Base-by-base conservation (phyloP, 2,888 invertebrate genomes). In the Steromphala cineraria region DNA sequence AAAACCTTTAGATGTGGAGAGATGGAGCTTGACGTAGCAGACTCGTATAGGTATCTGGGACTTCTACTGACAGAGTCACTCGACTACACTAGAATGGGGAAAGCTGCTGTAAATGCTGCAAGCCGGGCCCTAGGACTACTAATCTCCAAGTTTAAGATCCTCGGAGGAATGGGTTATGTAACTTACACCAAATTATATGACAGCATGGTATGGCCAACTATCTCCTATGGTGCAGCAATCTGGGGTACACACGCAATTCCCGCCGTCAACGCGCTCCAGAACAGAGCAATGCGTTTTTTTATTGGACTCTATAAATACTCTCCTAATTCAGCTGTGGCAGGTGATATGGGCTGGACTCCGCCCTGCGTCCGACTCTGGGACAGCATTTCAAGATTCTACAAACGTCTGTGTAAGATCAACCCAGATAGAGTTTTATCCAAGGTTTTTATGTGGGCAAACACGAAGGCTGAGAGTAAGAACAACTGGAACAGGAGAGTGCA, bases 101-200 rank as follows among this genome's bases (percentile, higher is more conserved):
- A n/a, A 53, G 40, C 19, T 7, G 77, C 67, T 15, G 67, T 71
- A 1, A 52, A 53, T 28, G 62, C 77, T 19, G 80, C 76, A 31
- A 53, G 55, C 36, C 28, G 80, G 19, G 80, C 36, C 36, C 24
- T 80, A 17, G 77, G 77, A 17, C 52, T 80, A 53, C 56, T 80
- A 10, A 80, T 53, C 40, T 24, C 67, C 7, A 80, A 80, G 19
- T 21, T 21, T 67, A 80, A 80, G 21, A 15, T 67, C 0, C 67
- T 62, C 67, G 77, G n/a, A 67, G 76, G 24, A 21, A 36, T 77
- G n/a, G 76, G 52, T 2, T 77, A 28, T 31, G 53, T 52, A 7
- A 67, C 53, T 19, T 80, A 19, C 19, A 80, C 80, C 17, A 77
- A 75, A 53, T 24, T 76, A 15, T 80, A 53, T 77, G 77, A 80